phyloP scores from a whole-genome alignment of 1,140 invertebrate genomes.

The Caenorhabditis remanei region DNA sequence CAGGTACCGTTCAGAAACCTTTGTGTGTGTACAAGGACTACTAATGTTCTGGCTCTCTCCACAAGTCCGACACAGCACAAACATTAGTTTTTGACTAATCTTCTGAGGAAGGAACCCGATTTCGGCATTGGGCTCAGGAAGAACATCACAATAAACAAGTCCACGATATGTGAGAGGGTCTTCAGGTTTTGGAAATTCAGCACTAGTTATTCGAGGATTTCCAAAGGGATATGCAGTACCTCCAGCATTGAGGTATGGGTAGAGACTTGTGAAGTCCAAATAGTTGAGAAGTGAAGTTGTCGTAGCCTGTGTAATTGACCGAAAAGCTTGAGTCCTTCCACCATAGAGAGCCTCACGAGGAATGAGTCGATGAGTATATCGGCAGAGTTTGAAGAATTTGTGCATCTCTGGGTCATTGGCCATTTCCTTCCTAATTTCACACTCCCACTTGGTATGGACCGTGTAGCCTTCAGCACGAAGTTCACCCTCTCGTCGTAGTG shows the following conservation, averaged over 20 bases:
- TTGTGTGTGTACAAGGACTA: not conserved
- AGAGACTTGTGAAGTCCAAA: not conserved
- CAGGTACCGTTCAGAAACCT: not conserved
- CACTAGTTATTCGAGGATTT: not conserved
- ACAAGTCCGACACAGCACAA: not conserved
- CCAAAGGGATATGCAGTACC: not conserved
- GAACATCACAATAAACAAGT: conserved; percentile 14
- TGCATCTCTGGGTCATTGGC: not conserved
- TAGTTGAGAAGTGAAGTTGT: not conserved
- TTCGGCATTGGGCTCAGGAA: not conserved
- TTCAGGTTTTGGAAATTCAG: not conserved
- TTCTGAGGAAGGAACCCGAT: not conserved
- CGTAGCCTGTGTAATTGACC: not conserved
- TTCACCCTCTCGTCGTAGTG: not conserved
- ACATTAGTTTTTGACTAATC: not conserved
- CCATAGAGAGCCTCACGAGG: not conserved
- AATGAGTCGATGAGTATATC: not conserved
- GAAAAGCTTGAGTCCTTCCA: not conserved
- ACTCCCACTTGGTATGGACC: not conserved
- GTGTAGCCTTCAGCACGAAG: not conserved
- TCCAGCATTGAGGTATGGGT: not conserved
- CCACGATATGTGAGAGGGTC: too few species aligned
- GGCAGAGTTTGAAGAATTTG: not conserved
- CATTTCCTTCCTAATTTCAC: not conserved
- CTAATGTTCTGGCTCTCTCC: not conserved